Evolutionary conservation across 2,113 vertebrate species (phyloP).

Genomic region (Otis tarda): DNA sequence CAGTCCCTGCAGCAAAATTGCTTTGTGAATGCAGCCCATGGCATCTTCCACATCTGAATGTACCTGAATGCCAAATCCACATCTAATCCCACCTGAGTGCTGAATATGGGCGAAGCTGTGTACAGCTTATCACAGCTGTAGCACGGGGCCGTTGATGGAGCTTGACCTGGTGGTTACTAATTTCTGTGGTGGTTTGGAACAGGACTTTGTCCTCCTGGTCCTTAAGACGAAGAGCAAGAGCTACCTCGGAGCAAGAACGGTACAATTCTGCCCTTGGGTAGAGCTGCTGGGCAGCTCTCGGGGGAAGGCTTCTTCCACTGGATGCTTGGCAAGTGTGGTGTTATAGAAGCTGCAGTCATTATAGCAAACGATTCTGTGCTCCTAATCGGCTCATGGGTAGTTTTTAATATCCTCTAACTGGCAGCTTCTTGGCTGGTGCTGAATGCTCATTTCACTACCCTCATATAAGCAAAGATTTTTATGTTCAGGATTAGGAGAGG

Average conservation of each 20-base stretch:
- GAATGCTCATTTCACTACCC: neutral
- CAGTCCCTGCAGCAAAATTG: neutral
- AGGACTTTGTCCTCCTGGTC: neutral
- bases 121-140: neutral
- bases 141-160: neutral
- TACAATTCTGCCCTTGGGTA: neutral
- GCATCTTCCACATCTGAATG: neutral
- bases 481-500: neutral
- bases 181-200: neutral
- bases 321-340: neutral
- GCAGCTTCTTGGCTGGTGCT: neutral
- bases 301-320: neutral
- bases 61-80: neutral
- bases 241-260: neutral
- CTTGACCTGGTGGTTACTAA: neutral
- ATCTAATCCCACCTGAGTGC: neutral
- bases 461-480: neutral
- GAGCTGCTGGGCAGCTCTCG: accelerated
- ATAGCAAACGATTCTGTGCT: neutral
- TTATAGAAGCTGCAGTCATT: neutral
- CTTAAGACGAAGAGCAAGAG: neutral
- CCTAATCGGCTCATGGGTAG: neutral
- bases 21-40: neutral
- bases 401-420: neutral
- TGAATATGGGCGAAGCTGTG: neutral